Conservation (phyloP, 2,888 invertebrate genomes). For the Selenia dentaria region DNA sequence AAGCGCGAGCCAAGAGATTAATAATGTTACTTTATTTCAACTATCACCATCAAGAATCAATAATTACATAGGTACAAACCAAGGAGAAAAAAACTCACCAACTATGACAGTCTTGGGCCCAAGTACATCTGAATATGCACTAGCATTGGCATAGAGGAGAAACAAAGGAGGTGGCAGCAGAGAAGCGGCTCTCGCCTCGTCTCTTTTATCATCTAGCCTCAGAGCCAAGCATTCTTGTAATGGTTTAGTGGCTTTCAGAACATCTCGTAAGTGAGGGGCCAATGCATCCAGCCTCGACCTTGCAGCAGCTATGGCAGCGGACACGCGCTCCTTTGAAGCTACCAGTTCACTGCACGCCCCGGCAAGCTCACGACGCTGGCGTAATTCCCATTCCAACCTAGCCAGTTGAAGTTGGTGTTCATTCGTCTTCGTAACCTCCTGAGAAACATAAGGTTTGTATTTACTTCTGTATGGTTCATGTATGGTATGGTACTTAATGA, state of each 20-base stretch:
- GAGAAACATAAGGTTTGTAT: not conserved
- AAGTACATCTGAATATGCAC: constrained; percentile 92
- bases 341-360: constrained; percentile 90
- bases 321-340: constrained; percentile 90
- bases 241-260: constrained; percentile 91
- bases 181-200: constrained; percentile 90
- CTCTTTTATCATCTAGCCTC: constrained; percentile 90
- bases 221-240: constrained; percentile 94
- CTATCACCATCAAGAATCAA: too few relatives aligned
- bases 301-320: constrained; percentile 89
- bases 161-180: constrained; percentile 93
- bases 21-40: too few relatives aligned
- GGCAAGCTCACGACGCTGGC: constrained; percentile 93
- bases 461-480: too few relatives aligned
- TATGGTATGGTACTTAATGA: too few relatives aligned
- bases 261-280: constrained; percentile 88
- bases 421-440: constrained; percentile 88
- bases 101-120: constrained; percentile 77
- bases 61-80: too few relatives aligned
- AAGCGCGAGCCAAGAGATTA: too few relatives aligned
- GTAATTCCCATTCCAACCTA: constrained; percentile 95
- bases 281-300: constrained; percentile 92
- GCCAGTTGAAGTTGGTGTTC: constrained; percentile 93
- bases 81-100: constrained; percentile 71
- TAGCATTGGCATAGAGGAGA: constrained; percentile 93